Percentiles rank a stretch among this genome's conserved stretches.
Conservation (phyloP, 2,797 vertebrate genomes). For the Onychomys arenicola region DNA sequence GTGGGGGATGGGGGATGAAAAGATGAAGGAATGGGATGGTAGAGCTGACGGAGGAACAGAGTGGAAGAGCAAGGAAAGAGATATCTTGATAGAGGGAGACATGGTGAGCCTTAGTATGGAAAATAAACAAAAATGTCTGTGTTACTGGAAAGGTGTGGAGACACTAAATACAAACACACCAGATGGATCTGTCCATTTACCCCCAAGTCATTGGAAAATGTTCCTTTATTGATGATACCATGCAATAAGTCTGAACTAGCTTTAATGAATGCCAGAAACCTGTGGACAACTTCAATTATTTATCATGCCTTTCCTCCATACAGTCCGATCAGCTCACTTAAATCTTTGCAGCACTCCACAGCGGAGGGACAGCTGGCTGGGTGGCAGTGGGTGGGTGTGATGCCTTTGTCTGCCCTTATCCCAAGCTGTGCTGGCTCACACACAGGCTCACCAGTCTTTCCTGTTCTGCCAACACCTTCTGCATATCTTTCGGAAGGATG, state of each 20-base stretch:
- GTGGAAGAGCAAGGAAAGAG: too few relatives aligned
- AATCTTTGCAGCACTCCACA: background rate
- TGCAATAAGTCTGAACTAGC: background rate
- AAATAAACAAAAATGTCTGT: background rate
- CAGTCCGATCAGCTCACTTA: background rate
- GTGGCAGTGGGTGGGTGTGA: background rate
- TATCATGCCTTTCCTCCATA: background rate
- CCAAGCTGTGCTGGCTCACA: background rate
- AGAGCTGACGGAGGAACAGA: too few relatives aligned
- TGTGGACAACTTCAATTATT: background rate
- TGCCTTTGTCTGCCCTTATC: background rate
- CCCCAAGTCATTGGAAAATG: background rate
- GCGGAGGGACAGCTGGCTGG: background rate
- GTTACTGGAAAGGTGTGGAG: background rate
- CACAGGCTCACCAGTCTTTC: background rate
- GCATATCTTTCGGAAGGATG: background rate
- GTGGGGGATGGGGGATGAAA: too few relatives aligned
- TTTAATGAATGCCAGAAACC: slow-evolving; percentile 32
- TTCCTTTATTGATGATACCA: background rate
- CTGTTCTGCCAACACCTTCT: background rate
- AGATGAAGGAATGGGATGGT: too few relatives aligned
- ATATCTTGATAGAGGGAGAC: too few relatives aligned
- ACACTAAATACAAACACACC: background rate
- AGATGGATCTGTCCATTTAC: background rate
- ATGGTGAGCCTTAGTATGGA: background rate